phyloP scores from a whole-genome alignment of 2,888 invertebrate genomes.

The Epiblema foenella region DNA sequence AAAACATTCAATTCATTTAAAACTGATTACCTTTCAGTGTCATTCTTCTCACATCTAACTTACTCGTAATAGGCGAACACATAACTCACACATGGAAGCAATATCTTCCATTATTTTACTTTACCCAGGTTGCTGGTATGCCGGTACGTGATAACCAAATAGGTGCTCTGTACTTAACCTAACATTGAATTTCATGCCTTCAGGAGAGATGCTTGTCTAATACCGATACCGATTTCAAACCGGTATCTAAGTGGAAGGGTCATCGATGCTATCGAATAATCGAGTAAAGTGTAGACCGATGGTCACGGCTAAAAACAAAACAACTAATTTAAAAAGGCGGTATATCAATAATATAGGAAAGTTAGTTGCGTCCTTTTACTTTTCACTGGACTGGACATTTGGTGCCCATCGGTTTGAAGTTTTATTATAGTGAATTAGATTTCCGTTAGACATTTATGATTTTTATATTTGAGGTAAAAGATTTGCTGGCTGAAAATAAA shows the following conservation, averaged over 20 bases:
- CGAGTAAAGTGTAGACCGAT: constrained; percentile 23
- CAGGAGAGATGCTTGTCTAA: constrained; percentile 13
- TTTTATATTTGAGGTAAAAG: background rate
- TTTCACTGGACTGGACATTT: background rate
- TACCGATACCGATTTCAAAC: constrained; percentile 10
- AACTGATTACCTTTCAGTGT: too few relatives aligned
- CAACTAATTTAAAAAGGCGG: background rate
- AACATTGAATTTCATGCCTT: constrained; percentile 33
- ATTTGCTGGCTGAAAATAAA: background rate
- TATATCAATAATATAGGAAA: background rate
- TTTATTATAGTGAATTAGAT: constrained; percentile 4
- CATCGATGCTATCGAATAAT: constrained; percentile 24
- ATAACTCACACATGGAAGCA: too few relatives aligned
- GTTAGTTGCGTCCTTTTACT: background rate
- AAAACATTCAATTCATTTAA: too few relatives aligned
- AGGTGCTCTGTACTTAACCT: constrained; percentile 16
- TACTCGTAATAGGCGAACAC: too few relatives aligned
- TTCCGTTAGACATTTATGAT: background rate
- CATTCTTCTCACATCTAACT: too few relatives aligned
- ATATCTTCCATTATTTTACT: too few relatives aligned
- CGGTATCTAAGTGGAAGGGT: constrained; percentile 33
- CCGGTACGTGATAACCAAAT: background rate
- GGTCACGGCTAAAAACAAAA: constrained; percentile 26
- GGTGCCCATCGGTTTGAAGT: background rate
- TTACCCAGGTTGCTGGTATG: too few relatives aligned